Evolutionary conservation across 2,888 invertebrate genomes (phyloP), one percentile per base, ranked within the genome.

Genomic region (Tinea pellionella): DNA sequence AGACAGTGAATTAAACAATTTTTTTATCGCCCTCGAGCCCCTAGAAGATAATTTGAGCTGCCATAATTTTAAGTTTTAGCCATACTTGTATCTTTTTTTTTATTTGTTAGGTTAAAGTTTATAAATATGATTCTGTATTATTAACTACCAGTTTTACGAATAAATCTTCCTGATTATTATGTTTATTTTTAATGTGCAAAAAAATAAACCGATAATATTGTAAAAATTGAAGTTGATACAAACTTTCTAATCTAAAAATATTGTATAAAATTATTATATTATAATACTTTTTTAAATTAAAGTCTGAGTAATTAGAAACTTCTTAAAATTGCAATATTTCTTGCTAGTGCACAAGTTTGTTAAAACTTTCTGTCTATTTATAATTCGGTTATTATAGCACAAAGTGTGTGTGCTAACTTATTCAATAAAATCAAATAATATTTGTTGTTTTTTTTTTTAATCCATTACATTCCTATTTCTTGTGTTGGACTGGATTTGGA

Each of bases 261-360:
- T 42, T 42, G n/a, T 42, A 42, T 42, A 42, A 13, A 42, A 4
- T 8, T 42, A 42, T 42, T n/a, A 42, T 42, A 42, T 42, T n/a
- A 42, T 42, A 8, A 24, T 37, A 37, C 37, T 12, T 37, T 37
- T 37, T 37, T 37, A 9, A 37, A 37, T 47, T 9, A 9, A 47
- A 47, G 47, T 47, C 47, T 47, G 47, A 47, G 47, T 15, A 47
- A 16, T 47, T 47, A 47, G 47, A 15, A 15, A n/a, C 13, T 47
- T 15, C 47, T 47, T 47, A 9, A 6, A 37, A 47, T 47, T 47
- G 47, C 47, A 47, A 47, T 47, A 15, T 47, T 13, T 47, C 47
- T 8, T 69, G 74, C 71, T 77, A 75, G 69, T 76, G 82, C 82
- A 83, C 81, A 82, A 83, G 75, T 75, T 74, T 73, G 74, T 77